Conservation (phyloP, 2,888 invertebrate genomes). For the Agelastica alni region DNA sequence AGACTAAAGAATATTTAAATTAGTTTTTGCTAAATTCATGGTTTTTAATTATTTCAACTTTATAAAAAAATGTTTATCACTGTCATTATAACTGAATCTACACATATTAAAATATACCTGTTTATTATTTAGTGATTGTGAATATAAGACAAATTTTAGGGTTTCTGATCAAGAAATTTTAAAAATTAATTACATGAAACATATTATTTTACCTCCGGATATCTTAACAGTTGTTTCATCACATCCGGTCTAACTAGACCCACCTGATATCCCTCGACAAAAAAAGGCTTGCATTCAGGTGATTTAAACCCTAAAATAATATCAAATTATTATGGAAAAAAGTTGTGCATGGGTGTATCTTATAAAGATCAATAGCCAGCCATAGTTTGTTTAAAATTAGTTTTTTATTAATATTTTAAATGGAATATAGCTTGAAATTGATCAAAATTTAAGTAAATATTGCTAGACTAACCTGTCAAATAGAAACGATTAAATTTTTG, state of each 20-base stretch:
- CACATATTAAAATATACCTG: no score
- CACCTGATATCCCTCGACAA: constrained; percentile 87
- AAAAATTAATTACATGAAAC: neutral
- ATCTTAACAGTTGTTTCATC: constrained; percentile 76
- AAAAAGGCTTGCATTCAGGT: constrained; percentile 82
- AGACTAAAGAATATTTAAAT: neutral
- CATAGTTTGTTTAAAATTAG: constrained; percentile 20
- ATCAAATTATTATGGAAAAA: constrained; percentile 13
- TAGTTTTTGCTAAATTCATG: constrained; percentile 3
- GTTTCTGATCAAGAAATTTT: no score
- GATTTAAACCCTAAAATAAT: constrained; percentile 69
- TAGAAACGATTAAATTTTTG: constrained; percentile 90
- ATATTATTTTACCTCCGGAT: constrained; percentile 70
- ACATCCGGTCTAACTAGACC: constrained; percentile 86
- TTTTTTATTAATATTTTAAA: constrained; percentile 28
- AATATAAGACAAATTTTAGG: no score
- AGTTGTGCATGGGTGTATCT: constrained; percentile 39
- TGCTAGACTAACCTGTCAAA: constrained; percentile 70
- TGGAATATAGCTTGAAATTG: constrained; percentile 20
- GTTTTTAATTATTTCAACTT: no score
- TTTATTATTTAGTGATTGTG: no score
- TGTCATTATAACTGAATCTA: no score
- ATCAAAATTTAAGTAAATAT: constrained; percentile 7
- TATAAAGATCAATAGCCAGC: constrained; percentile 39
- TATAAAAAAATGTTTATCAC: no score